Conservation (phyloP, 92 coral and sea anemone genomes). For the Palythoa grandiflora region DNA sequence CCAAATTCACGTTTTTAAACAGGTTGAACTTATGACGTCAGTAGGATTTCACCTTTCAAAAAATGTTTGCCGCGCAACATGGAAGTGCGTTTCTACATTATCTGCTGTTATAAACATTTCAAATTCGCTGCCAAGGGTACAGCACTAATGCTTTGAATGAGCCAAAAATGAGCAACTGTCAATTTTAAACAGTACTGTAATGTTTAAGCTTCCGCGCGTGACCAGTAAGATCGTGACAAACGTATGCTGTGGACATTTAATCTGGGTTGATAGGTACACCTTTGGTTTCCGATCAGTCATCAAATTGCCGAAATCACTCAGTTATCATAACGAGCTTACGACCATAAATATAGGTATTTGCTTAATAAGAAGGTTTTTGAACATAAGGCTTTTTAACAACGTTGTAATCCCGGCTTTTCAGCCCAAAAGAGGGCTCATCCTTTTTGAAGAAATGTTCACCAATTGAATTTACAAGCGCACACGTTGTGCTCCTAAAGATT, state of each 20-base stretch:
- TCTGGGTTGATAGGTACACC: slow-evolving; percentile 19
- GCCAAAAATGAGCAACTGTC: neutral
- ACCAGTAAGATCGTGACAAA: slow-evolving; percentile 35
- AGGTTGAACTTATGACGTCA: neutral
- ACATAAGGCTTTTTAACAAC: neutral
- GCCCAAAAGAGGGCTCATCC: slow-evolving; percentile 22
- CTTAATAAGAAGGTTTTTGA: neutral
- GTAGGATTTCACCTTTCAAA: neutral
- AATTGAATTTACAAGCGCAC: neutral
- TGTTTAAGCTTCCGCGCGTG: slow-evolving; percentile 1
- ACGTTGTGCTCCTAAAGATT: neutral
- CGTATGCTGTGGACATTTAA: slow-evolving; percentile 28
- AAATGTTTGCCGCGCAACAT: neutral
- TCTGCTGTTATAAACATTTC: neutral
- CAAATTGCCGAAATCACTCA: slow-evolving; percentile 33
- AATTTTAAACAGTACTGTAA: neutral
- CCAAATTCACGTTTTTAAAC: neutral
- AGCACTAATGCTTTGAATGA: neutral
- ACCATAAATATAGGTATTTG: slow-evolving; percentile 15
- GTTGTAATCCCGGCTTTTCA: slow-evolving; percentile 42
- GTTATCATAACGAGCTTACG: slow-evolving; percentile 45
- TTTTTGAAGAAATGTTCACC: neutral
- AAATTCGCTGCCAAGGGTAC: neutral
- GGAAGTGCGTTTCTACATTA: neutral
- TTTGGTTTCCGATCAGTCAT: slow-evolving; percentile 43